Base-by-base conservation (phyloP, 2,113 vertebrate genomes). In the Oncorhynchus kisutch region DNA sequence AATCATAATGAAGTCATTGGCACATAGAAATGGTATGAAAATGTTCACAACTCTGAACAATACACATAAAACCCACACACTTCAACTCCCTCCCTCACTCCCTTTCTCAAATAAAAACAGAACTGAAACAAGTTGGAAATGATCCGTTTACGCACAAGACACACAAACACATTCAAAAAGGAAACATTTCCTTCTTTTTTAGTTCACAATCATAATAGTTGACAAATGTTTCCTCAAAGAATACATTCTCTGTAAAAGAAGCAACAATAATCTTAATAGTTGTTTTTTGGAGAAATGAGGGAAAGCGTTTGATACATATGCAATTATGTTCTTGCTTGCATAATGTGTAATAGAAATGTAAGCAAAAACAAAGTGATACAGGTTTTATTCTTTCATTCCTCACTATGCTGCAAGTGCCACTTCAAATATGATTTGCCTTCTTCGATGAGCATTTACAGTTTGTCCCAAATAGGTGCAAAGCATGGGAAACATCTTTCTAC, bases 171-270 rank as follows among this genome's bases (percentile, higher is more conserved):
- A 84, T 81, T 73, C 75, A 82, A 86, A 82, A 82, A 79, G 54
- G 29, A 67, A 72, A 70, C 27, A 45, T 81, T 89, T 82, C 25
- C 76, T 48, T n/a, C 67, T 75, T 34, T 69, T 79, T 75, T 70
- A 77, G 72, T 78, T 78, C 12, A 70, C 68, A 68, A 68, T 68
- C 29, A n/a, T 64, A 29, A 74, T 69, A 78, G 74, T 76, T 81
- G 73, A 82, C 75, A 70, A 64, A 74, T 51, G 11, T 66, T 45
- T 81, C 76, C 74, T 77, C n/a, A 72, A 74, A 79, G 72, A 81
- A 77, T 86, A 90, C 88, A 90, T 88, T 91, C 86, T 82, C 74
- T 78, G 82, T 72, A 87, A 67, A 83, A 84, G 80, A 84, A 68
- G 51, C 74, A 83, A 82, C 75, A 75, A 72, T 64, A 31, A 75